Evolutionary conservation across 2,888 invertebrate genomes (phyloP), one percentile per base, ranked within the genome.

Genomic region (Sesia apiformis): DNA sequence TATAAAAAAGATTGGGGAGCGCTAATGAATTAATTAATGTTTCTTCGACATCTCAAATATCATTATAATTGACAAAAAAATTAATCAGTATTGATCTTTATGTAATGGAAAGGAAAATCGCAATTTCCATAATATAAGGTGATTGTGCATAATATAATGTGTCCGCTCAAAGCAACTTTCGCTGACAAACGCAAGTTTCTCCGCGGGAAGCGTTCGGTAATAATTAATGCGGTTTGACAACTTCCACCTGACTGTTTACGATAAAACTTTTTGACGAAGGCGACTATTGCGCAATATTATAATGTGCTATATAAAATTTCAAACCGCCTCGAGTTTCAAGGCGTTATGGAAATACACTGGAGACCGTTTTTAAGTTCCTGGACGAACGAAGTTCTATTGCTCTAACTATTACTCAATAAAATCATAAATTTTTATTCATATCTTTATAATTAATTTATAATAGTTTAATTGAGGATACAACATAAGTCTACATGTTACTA

Each of bases 151-250:
- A 46, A 46, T 7, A 46, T 46, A 46, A 56, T 55, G 53, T 51
- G 55, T 53, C 68, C 64, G 63, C 64, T 65, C 62, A 62, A 66
- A 63, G 67, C 70, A 65, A 83, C 85, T 85, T 87, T 85, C 84
- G 73, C 83, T 72, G 62, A 63, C 63, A 64, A 64, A 66, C 64
- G 61, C 59, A 40, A 69, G 71, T 75, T 76, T 75, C 74, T 67
- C 73, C 63, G 58, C 55, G 39, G 39, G 49, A 23, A 40, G n/a
- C 51, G 52, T 54, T 52, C 52, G 49, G 56, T 57, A 58, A 63
- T 65, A 58, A 63, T 65, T 63, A 61, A 69, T 66, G 68, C 60
- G 58, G 68, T 66, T 64, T 63, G 64, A 65, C 67, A 59, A 63
- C 62, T 64, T 57, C 55, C 58, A 58, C 49, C 52, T 52, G 40